These are phyloP conservation scores for Oreocharis arfaki DNA, from an alignment of 2,113 vertebrate species.

Conservation along the genomic window DNA sequence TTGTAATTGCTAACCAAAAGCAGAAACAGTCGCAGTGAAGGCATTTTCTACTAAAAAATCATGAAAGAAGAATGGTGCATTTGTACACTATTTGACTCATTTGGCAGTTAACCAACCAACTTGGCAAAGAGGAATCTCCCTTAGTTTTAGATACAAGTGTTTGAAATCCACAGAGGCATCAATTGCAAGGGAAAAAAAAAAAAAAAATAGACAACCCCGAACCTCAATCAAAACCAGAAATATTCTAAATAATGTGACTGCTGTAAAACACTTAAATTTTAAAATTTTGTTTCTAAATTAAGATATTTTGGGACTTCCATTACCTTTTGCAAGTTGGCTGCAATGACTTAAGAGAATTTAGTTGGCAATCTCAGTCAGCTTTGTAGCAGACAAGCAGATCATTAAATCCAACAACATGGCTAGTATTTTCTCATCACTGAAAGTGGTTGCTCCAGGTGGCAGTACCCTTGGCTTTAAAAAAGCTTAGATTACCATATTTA, in stretches of 20 bases:
- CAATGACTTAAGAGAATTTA: background rate
- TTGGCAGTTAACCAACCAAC: background rate
- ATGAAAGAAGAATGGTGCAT: background rate
- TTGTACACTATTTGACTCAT: background rate
- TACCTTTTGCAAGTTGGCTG: background rate
- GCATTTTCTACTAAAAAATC: background rate
- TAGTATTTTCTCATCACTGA: background rate
- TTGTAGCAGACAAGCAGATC: background rate
- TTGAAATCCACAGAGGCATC: background rate
- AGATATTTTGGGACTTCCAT: background rate
- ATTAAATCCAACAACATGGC: background rate
- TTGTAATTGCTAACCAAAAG: background rate
- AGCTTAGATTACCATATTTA: background rate
- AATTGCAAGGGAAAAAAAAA: background rate
- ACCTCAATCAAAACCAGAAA: background rate
- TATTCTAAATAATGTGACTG: background rate
- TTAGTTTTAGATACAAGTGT: background rate
- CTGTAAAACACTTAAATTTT: background rate
- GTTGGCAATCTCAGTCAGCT: background rate
- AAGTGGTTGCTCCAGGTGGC: background rate
- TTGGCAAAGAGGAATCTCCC: background rate
- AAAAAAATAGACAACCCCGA: background rate
- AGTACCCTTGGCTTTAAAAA: background rate
- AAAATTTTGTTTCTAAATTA: background rate
- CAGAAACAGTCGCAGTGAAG: background rate